These are phyloP conservation scores for Camptogramma bilineatum DNA, from an alignment of 2,888 invertebrate species.

Conservation along the genomic window DNA sequence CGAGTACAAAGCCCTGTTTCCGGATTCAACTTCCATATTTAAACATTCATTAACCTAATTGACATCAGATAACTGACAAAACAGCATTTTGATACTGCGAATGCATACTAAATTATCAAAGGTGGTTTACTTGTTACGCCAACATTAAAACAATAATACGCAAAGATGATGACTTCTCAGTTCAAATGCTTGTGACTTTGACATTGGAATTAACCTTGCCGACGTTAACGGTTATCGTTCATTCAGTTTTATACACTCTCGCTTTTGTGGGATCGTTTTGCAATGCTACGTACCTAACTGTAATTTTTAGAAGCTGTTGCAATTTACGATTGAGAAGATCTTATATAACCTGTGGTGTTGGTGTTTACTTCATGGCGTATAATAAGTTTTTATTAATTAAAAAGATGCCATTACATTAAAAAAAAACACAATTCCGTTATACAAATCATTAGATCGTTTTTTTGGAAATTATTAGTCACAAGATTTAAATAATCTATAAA, in stretches of 20 bases:
- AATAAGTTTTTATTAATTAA: no score
- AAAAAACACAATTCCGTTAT: no score
- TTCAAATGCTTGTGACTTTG: conserved; percentile 17
- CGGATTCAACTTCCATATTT: no score
- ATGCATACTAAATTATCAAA: not conserved
- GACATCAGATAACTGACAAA: not conserved
- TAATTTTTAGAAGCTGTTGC: not conserved
- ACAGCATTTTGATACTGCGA: no score
- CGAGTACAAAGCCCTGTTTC: no score
- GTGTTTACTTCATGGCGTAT: no score
- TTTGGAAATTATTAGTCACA: no score
- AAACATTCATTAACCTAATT: no score
- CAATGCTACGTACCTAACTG: not conserved
- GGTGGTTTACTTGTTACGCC: not conserved
- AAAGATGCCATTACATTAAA: no score
- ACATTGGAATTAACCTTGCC: conserved; percentile 19
- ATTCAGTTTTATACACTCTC: conserved; percentile 10
- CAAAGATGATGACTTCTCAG: conserved; percentile 12
- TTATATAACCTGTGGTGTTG: no score
- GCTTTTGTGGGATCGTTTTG: conserved; percentile 1
- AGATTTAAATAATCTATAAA: no score
- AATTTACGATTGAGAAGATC: not conserved
- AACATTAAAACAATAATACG: conserved; percentile 2
- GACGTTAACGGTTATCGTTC: conserved; percentile 16
- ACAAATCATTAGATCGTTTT: no score